Base-by-base conservation (phyloP, 2,797 vertebrate genomes). In the Coranthus polyacanthus region DNA sequence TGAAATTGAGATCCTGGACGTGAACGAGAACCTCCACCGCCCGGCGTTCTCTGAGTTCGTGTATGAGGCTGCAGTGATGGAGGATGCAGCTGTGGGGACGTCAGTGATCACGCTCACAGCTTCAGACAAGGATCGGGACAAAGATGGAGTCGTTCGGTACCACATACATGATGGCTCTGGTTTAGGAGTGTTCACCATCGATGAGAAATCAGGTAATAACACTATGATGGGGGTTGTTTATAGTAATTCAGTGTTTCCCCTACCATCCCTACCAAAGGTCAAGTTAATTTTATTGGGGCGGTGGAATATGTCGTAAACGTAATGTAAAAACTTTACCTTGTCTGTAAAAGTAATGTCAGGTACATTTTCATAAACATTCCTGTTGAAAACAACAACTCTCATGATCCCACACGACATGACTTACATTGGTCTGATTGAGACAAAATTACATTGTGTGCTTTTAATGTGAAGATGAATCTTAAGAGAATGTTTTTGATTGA, bases 11-110 rank as follows among this genome's bases (percentile, higher is more conserved):
- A 91, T 99, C 55, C 82, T 97, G 77, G 98, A 99, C 36, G 93
- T 99, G 54, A 98, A 98, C 4, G 98, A 99, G 91, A 99, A 99
- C 78, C 90, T 99, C 60, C 92, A 97, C 71, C 78, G 90, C 11
- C 97, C 98, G 0, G 84, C 67, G 61, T 98, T 99, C 79, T 85
- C 92, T 20, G 93, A 94, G 82, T 98, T 98, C 39, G 95, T 96
- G 64, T 94, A 97, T 78, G 91, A 95, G 76, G 92, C 93, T 2
- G 87, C 79, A 16, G 94, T 99, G 77, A 91, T 87, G 88, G 98
- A 99, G 83, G 95, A 96, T 37, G 94, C 95, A 9, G 90, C 88
- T 0, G 86, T 92, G 2, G 96, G 96, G 16, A 96, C 95, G 0
- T 93, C 93, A 0, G 95, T 98, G 65, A 83, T 96, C 52, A 88